Base-by-base conservation (phyloP, 2,888 invertebrate genomes). In the Dinocampus coccinellae region DNA sequence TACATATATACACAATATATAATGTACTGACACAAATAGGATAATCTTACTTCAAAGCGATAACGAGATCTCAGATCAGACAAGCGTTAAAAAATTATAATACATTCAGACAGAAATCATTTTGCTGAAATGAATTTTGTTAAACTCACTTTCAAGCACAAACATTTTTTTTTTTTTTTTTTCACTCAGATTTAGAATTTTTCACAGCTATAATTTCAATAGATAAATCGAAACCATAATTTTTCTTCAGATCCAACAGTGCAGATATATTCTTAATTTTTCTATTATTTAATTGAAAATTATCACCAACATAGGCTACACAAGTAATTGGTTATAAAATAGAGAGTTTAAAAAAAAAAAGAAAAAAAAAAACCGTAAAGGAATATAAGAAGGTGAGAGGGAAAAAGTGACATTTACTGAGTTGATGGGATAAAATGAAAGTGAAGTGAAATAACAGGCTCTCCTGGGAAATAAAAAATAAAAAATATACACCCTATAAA, bases 41-140 rank as follows among this genome's bases (percentile, higher is more conserved):
- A 78, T 79, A 76, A 78, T 77, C 79, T 78, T 78, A 79, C 76
- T 77, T 69, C 64, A 69, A 70, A 26, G 69, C 75, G 78, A 79
- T 78, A 78, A 79, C n/a, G 76, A 69, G 73, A 63, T 42, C 67
- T 73, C 71, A 69, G 68, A 70, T 69, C 70, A 72, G 61, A 70
- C 73, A 73, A 73, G 72, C 73, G 75, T 75, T 78, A 76, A 75
- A 73, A 78, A 80, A 79, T 79, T 78, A 78, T 75, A 78, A 77
- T 75, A 73, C 75, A 60, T 68, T 70, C 65, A 69, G 74, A 77
- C 77, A 75, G n/a, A n/a, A 78, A 80, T 78, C 76, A 77, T 77
- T 76, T n/a, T n/a, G 71, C 76, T 77, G 70, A 72, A 69, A 36
- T 34, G 24, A 61, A 55, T 29, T 57, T 55, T 57, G 26, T 33